Evolutionary conservation across 2,888 invertebrate species (phyloP), one percentile per base, ranked within the genome.

Genomic region (Frankliniella fusca): DNA sequence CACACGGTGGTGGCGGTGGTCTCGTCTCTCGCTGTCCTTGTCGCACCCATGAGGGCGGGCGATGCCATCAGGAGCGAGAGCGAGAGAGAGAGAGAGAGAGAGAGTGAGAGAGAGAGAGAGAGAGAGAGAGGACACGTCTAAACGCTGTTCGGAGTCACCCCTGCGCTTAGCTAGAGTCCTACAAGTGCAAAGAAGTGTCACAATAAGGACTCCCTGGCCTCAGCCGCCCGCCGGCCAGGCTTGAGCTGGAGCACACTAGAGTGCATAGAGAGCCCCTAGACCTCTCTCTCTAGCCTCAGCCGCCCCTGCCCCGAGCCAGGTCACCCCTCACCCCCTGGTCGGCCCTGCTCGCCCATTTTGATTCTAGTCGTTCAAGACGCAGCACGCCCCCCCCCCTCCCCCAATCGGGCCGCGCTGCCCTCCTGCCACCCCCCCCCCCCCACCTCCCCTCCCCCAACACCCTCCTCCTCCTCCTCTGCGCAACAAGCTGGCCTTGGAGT

Each of bases 361-460:
- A 76, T 76, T 76, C 70, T 76, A 76, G 70, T 76, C 70, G 70
- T 12, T 27, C 54, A 76, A 76, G 70, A 27, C 70, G 70, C 70
- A 12, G 70, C 9, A 23, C 70, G 70, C 23, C 70, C 70, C 70
- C 70, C 11, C n/a, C 70, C 23, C 7, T 15, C n/a, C 70, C 54
- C 2, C 54, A 38, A n/a, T n/a, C n/a, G 38, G 38, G 54, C 15
- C 54, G 3, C 54, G 54, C 54, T 18, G 8, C 54, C 54, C 12
- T 18, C 54, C 15, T 54, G 54, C 8, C 54, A 9, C 8, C 54
- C 54, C 8, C 54, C 5, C 15, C 54, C 3, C 38, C 54, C 54
- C 8, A 1, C 54, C 23, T 23, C 70, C n/a, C 70, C n/a, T 23
- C 70, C 70, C 5, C 70, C n/a, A 5, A 8, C 70, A 70, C 54